These are phyloP conservation scores for Emys orbicularis DNA, from an alignment of 2,797 vertebrate genomes.

Conservation along the genomic window DNA sequence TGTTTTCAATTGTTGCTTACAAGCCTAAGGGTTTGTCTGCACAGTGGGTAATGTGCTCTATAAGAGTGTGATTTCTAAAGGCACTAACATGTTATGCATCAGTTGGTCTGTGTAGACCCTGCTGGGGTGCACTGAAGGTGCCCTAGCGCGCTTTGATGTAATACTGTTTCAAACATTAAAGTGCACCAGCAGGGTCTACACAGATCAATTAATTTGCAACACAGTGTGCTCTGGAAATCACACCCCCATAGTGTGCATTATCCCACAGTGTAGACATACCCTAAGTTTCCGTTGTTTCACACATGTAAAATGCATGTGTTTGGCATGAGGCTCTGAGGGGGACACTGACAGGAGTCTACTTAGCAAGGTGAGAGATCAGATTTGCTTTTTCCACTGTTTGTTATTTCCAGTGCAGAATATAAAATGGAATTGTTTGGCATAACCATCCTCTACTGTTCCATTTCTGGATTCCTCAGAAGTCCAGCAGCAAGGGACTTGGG, in stretches of 20 bases:
- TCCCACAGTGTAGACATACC: neutral
- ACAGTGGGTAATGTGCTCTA: neutral
- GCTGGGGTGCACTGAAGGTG: neutral
- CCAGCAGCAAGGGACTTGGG: neutral
- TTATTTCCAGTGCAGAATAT: slow-evolving; percentile 35
- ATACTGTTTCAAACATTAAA: neutral
- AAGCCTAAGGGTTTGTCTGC: neutral
- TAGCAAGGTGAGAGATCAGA: neutral
- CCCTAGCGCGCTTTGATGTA: neutral
- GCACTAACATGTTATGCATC: neutral
- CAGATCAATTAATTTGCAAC: neutral
- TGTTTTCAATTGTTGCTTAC: neutral
- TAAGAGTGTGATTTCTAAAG: neutral
- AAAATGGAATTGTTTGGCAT: neutral
- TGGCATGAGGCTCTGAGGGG: neutral
- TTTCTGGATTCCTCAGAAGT: slow-evolving; percentile 47
- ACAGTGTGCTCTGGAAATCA: neutral
- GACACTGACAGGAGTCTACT: neutral
- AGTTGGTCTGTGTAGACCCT: neutral
- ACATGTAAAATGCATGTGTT: neutral
- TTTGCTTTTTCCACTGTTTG: neutral
- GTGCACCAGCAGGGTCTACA: neutral
- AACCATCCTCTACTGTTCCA: neutral
- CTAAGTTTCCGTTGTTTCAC: neutral
- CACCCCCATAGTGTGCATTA: neutral